phyloP scores from a whole-genome alignment of 2,888 invertebrate genomes.

The Choristoneura rosaceana region DNA sequence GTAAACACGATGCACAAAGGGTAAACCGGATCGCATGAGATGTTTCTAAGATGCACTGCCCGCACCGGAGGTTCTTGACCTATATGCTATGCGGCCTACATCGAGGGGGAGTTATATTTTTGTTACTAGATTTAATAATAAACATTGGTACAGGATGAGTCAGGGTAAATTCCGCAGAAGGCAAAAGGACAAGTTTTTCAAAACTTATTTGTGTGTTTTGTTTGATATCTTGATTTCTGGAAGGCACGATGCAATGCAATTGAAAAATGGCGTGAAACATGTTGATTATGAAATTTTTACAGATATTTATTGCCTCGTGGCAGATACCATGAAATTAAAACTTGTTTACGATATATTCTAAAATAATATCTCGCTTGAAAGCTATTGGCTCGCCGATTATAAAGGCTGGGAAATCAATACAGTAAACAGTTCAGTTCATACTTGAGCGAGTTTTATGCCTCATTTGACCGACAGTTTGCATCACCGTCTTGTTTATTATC shows the following conservation, averaged over 20 bases:
- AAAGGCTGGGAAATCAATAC: slow-evolving; percentile 54
- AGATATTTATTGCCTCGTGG: background rate
- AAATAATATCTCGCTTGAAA: slow-evolving; percentile 14
- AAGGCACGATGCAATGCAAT: background rate
- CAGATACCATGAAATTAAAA: slow-evolving; percentile 10
- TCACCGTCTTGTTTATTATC: slow-evolving; percentile 32
- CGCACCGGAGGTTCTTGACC: slow-evolving; percentile 70
- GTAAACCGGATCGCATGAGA: slow-evolving; percentile 58
- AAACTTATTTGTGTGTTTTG: no score
- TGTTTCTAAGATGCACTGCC: slow-evolving; percentile 56
- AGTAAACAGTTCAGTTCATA: slow-evolving; percentile 56
- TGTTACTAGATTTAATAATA: slow-evolving; percentile 51
- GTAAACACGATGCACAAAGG: slow-evolving; percentile 44
- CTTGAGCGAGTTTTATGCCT: slow-evolving; percentile 56
- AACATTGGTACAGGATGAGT: slow-evolving; percentile 18
- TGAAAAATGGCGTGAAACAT: background rate
- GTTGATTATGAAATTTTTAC: background rate
- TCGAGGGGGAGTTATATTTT: slow-evolving; percentile 55
- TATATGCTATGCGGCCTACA: slow-evolving; percentile 56
- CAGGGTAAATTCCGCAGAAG: background rate
- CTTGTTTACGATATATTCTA: slow-evolving; percentile 12
- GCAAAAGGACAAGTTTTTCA: background rate
- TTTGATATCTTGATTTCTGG: background rate
- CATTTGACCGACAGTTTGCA: slow-evolving; percentile 45
- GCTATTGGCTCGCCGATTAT: slow-evolving; percentile 24